A percentile compares a stretch with the other conserved stretches of the same genome.
Evolutionary conservation across 2,113 vertebrate genomes (phyloP).

Genomic region (Ciconia maguari): DNA sequence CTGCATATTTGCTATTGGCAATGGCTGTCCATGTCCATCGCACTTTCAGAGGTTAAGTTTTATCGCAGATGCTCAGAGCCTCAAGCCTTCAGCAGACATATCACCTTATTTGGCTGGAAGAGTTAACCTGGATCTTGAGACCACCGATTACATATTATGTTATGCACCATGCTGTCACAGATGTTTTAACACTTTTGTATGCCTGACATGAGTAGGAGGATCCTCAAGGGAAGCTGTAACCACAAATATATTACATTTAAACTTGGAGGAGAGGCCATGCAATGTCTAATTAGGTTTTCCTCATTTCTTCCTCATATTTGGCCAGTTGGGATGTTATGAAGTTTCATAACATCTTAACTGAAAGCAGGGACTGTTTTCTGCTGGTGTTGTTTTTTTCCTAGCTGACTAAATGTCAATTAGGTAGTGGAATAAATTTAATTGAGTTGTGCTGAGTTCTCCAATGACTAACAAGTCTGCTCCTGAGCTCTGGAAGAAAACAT

Average conservation of each 20-base stretch:
- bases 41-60: background rate
- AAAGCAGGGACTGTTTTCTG: conserved; percentile 29
- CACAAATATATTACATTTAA: conserved; percentile 15
- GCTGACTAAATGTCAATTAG: conserved; percentile 51
- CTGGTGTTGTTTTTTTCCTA: conserved; percentile 13
- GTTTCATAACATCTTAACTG: conserved; percentile 32
- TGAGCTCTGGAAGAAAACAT: conserved; percentile 37
- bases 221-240: conserved; percentile 31
- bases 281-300: conserved; percentile 48
- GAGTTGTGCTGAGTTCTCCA: conserved; percentile 52
- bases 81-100: background rate
- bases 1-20: background rate
- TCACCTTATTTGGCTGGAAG: background rate
- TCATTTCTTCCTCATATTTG: conserved; percentile 47
- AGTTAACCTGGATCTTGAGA: background rate
- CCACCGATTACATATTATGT: background rate
- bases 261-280: conserved; percentile 5
- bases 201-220: conserved; percentile 13
- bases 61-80: background rate
- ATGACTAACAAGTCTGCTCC: conserved; percentile 46
- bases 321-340: background rate
- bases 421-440: conserved; percentile 62
- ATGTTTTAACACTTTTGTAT: background rate
- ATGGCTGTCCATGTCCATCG: background rate
- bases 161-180: background rate